Percentiles rank a stretch among this genome's conserved stretches.
Evolutionary conservation across 2,797 vertebrate genomes (phyloP).

Genomic region (Trichosurus vulpecula): DNA sequence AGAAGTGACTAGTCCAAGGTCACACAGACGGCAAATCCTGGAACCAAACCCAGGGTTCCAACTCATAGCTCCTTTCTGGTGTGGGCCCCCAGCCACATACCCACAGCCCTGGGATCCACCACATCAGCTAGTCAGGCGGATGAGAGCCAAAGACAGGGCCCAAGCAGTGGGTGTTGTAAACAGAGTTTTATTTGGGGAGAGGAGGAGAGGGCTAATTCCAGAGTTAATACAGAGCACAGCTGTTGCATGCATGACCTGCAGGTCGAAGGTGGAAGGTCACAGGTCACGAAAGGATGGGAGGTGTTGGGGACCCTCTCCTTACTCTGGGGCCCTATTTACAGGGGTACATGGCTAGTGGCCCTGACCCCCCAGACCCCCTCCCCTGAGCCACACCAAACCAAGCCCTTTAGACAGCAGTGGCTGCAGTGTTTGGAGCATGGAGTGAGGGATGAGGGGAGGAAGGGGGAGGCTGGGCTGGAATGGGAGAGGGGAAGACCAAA

Average conservation of each 20-base stretch:
- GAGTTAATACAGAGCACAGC: slow-evolving; percentile 77
- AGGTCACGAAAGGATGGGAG: slow-evolving; percentile 51
- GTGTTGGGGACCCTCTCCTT: slow-evolving; percentile 59
- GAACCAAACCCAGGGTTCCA: not conserved
- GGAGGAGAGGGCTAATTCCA: slow-evolving; percentile 66
- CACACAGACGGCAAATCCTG: not conserved
- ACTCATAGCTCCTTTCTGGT: not conserved
- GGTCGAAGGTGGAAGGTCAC: slow-evolving; percentile 71
- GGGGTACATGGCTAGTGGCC: slow-evolving; percentile 46
- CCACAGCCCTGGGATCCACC: not conserved
- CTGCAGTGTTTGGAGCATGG: not conserved
- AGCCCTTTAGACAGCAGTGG: slow-evolving; percentile 63
- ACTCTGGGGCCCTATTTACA: slow-evolving; percentile 76
- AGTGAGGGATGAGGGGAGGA: not conserved
- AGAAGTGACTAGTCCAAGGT: not conserved
- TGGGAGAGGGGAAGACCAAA: not conserved
- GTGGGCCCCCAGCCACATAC: not conserved
- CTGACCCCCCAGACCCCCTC: slow-evolving; percentile 23
- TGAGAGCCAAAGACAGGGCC: slow-evolving; percentile 56
- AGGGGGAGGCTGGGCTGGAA: not conserved
- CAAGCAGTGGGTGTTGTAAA: slow-evolving; percentile 80
- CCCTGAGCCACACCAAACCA: not conserved
- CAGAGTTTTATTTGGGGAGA: slow-evolving; percentile 84
- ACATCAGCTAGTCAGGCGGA: slow-evolving; percentile 11
- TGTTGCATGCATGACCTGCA: slow-evolving; percentile 84